Evolutionary conservation across 2,797 vertebrate species (phyloP), one percentile per base, ranked within the genome.

Genomic region (Sebastes cheni): DNA sequence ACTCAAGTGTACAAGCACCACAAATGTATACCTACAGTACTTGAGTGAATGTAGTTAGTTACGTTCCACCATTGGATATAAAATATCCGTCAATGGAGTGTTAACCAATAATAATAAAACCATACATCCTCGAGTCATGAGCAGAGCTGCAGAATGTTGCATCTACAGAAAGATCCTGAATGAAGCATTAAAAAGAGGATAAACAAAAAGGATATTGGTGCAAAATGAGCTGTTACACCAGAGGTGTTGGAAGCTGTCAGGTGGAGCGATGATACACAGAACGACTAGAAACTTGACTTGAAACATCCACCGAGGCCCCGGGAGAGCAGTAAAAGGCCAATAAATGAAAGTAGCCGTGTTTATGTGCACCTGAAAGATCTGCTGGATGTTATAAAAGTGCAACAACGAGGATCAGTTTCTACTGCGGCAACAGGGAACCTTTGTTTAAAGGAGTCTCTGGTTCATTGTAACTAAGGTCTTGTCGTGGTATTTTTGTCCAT

Each of bases 311-410:
- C 4, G 61, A 42, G 1, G 20, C 30, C 54, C n/a, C 23, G 0
- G 1, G 73, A 67, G 73, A 66, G 54, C 67, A 52, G 39, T 66
- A 52, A 75, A 42, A 70, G 14, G 29, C 39, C 61, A 52, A 39
- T 81, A 71, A 76, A 76, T 8, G 67, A 65, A 29, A 59, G 55
- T 0, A 42, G 55, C 13, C n/a, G 11, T 30, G 42, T 29, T 79
- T 67, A 59, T 25, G 25, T 34, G 66, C 75, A 70, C 70, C 75
- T 75, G 52, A 75, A 30, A 39, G 65, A 75, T 58, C 34, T 73
- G 69, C 30, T 54, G 9, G 22, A 65, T 5, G 25, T 22, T 0
- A 18, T 42, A 67, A 68, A 80, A 27, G 58, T 34, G 65, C 8
- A 68, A 68, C 68, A 76, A 5, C 36, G 36, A 25, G 75, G 52